Evolutionary conservation across 1,140 invertebrate genomes (phyloP), one percentile per base, ranked within the genome.

Genomic region (Bursaphelenchus mucronatus): DNA sequence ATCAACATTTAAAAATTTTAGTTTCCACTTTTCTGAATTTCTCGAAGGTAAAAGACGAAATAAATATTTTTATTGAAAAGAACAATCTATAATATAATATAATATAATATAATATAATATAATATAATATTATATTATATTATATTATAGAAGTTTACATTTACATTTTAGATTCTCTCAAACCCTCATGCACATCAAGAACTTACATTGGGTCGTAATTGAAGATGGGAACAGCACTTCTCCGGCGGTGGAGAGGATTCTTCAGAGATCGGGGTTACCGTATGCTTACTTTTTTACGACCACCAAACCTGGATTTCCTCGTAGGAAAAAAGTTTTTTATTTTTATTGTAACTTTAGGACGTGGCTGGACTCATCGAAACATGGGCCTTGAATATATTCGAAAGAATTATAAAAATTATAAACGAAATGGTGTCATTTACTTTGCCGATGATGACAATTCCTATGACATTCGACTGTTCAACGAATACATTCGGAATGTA

Each of bases 381-480:
- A 83, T 87, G 9, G 95, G 88, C 8, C 80, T 98, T 7, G 84
- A 86, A 39, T 97, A 93, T 92, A 82, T 98, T 3, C 83, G 91
- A 59, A 83, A 86, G 19, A 88, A 92, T 69, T 66, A 79, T 68
- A 64, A 82, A 66, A 82, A 85, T 59, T 41, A 41, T 85, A 87
- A 71, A 85, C 39, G 74, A 69, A 45, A 41, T 17, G 72, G 53
- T 17, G 75, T 76, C 17, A 63, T 76, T 41, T 76, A 79, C 56
- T 76, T 76, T 49, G 74, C 61, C 19, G 75, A 76, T 46, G 75
- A 76, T 56, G 75, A 76, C 43, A 76, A 76, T 57, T 57, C 69
- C 3, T 76, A 76, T 45, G 75, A 76, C 56, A 57, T 77, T 9
- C 66, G 75, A 41, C 49, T 76, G 8, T 76, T 76, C 59, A 63